These are phyloP conservation scores for Xylota sylvarum DNA, from an alignment of 2,888 invertebrate genomes.

Conservation along the genomic window DNA sequence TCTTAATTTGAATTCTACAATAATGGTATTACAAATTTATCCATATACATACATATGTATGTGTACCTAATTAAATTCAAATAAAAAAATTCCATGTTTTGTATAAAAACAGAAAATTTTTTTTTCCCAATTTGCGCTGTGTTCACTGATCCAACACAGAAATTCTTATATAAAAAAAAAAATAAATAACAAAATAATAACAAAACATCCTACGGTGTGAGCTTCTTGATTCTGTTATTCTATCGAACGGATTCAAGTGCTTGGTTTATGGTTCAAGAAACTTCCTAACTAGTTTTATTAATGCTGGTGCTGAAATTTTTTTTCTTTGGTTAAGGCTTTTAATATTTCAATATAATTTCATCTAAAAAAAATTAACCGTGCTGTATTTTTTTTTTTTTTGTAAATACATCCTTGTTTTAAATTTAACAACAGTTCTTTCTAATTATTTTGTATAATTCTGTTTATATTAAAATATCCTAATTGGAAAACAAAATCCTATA, in stretches of 20 bases:
- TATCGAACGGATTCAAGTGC: conserved; percentile 60
- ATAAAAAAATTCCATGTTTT: conserved; percentile 4
- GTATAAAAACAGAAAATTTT: conserved; percentile 23
- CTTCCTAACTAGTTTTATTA: conserved; percentile 56
- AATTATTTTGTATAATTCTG: conserved; percentile 8
- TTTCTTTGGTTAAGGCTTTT: conserved; percentile 68
- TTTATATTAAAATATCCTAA: conserved; percentile 11
- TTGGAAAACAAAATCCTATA: not conserved
- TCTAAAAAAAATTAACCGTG: conserved; percentile 32
- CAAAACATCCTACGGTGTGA: not conserved
- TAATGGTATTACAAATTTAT: conserved; percentile 1
- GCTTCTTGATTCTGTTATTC: conserved; percentile 27
- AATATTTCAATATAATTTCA: conserved; percentile 54
- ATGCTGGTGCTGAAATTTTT: conserved; percentile 65
- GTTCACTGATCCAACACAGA: conserved; percentile 16
- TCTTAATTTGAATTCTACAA: conserved; percentile 20
- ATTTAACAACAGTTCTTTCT: conserved; percentile 30
- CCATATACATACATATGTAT: no score
- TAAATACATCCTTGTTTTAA: conserved; percentile 22
- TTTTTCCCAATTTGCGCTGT: not conserved
- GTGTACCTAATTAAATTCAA: conserved; percentile 8
- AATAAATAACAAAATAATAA: not conserved
- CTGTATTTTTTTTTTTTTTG: conserved; percentile 20
- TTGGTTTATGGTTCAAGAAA: conserved; percentile 59
- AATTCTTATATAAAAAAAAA: not conserved